Evolutionary conservation across 2,797 vertebrate species (phyloP), one percentile per base, ranked within the genome.

Genomic region (Avahi laniger): DNA sequence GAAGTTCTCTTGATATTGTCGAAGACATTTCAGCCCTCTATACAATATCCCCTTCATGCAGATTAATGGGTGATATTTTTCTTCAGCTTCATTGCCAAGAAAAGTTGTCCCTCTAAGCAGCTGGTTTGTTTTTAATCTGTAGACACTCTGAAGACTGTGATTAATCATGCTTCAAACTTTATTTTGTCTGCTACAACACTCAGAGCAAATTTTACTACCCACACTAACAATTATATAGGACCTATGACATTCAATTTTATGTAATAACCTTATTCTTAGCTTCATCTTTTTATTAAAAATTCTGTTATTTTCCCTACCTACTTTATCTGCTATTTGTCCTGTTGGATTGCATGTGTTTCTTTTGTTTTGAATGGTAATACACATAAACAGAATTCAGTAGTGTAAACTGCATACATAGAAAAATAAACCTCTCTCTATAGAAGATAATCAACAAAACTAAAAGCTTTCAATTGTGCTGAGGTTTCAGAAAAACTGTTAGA

Each of bases 401-500:
- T 7, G 4, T 28, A 72, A 80, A 92, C 85, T 43, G 7, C 13
- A 61, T 50, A 78, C 50, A 59, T 30, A 48, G 65, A 86, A 65
- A 63, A 89, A 59, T 38, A 50, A 86, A 76, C 46, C 24, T 89
- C n/a, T 91, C 26, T 85, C 1, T 92, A 2, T 61, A 48, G 57
- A 85, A 92, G 41, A 73, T 67, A 73, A 69, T 91, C 43, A 83
- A n/a, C 14, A 85, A 63, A 89, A 89, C n/a, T n/a, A 76, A 94
- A 92, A 85, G 6, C 15, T 69, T 61, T 86, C 26, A 24, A 22
- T 80, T 75, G n/a, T 86, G 41, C 67, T 46, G 30, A 94, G 41
- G 26, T 93, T 81, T 76, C 75, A 81, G 50, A 48, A 94, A 89
- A 92, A 80, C 11, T 46, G 11, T 88, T 33, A 63, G 20, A 61